Evolutionary conservation across 2,113 vertebrate species (phyloP), one percentile per base, ranked within the genome.

Genomic region (Orycteropus afer): DNA sequence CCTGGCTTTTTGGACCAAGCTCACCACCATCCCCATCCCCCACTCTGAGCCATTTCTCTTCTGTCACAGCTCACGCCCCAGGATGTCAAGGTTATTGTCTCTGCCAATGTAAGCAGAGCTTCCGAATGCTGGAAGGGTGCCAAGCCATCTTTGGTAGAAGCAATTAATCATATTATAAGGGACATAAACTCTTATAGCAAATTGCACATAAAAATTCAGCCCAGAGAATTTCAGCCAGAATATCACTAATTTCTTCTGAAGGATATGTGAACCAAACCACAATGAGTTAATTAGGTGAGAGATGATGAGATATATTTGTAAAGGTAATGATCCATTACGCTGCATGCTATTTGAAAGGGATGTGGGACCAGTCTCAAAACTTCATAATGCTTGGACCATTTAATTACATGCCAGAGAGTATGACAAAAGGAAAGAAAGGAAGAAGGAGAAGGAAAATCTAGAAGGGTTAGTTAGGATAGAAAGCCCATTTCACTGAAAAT

Each of bases 141-240:
- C 91, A 92, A 85, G 65, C 57, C 27, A 77, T 95, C 71, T 67
- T 67, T 57, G 42, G 78, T 29, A 23, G 34, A 88, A 87, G 45
- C 85, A 93, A 82, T 93, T 85, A 86, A 95, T 95, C 89, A 90
- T 34, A 15, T 63, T 85, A 67, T 37, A 94, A 92, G 73, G 76
- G 20, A 22, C 53, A 73, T 32, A 47, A 8, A 27, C 15, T 67
- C 13, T 4, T 85, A 81, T 80, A 78, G 47, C 69, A 93, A 78
- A 96, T 7, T 79, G 76, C 73, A 96, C 32, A 49, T 55, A 47
- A 86, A 95, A 96, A 94, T 40, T 78, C 47, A 78, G 55, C 67
- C 53, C 40, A 14, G 57, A 91, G 74, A 93, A 90, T 92, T 67
- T 67, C 96, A 92, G 93, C 47, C 13, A 55, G 59, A 93, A 53